Evolutionary conservation across 1,140 invertebrate species (phyloP).

Genomic region (Drosophila setifemur): DNA sequence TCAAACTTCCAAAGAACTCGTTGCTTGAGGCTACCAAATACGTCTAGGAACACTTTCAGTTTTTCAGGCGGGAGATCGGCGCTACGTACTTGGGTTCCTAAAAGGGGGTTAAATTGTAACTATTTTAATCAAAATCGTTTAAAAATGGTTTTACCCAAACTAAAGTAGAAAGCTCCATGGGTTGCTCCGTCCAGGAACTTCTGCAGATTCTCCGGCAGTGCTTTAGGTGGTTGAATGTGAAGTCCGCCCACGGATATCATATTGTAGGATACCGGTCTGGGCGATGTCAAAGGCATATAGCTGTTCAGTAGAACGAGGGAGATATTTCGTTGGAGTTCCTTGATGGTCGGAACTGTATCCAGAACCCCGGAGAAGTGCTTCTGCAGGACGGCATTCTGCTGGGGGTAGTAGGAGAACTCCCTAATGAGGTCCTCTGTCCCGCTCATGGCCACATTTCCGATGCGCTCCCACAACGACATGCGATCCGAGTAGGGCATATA

Average conservation of each 20-base stretch:
- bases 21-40: conserved; percentile 84
- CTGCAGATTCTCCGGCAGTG: conserved; percentile 71
- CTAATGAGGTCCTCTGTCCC: conserved; percentile 47
- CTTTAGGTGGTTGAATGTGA: conserved; percentile 81
- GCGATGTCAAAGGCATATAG: conserved; percentile 82
- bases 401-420: conserved; percentile 55
- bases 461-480: conserved; percentile 81
- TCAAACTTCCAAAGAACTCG: conserved; percentile 87
- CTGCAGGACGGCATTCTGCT: conserved; percentile 63
- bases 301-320: conserved; percentile 83
- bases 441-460: conserved; percentile 46
- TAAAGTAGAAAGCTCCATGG: conserved; percentile 84
- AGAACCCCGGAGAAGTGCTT: conserved; percentile 63
- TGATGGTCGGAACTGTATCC: conserved; percentile 69
- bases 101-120: background rate
- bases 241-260: conserved; percentile 84
- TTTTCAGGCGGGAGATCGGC: conserved; percentile 82
- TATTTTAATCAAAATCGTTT: background rate
- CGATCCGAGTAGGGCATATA: conserved; percentile 57
- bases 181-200: conserved; percentile 81
- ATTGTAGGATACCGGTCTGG: conserved; percentile 82
- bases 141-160: conserved; percentile 1
- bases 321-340: conserved; percentile 83
- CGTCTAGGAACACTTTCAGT: conserved; percentile 83
- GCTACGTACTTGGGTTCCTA: conserved; percentile 69